Conservation (phyloP, 2,113 vertebrate genomes). For the Ceyx melanurus region DNA sequence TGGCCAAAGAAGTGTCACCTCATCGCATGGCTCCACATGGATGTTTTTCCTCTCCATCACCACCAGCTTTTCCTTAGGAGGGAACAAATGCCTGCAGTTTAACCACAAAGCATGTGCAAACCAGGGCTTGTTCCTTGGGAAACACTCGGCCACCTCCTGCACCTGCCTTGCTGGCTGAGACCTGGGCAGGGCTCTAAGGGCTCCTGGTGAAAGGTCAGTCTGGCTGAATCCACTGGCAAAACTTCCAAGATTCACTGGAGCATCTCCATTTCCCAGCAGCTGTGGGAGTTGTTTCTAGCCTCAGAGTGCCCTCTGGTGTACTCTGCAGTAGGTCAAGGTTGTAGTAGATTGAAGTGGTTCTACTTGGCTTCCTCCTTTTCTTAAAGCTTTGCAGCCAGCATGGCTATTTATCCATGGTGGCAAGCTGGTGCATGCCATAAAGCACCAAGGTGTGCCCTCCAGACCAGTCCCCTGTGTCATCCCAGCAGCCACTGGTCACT, state of each 20-base stretch:
- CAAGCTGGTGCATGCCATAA: not conserved
- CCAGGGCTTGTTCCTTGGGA: fast-evolving
- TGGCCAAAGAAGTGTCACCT: not conserved
- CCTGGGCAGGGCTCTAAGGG: not conserved
- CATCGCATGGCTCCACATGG: fast-evolving
- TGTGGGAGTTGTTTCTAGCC: not conserved
- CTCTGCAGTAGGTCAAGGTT: not conserved
- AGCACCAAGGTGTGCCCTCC: not conserved
- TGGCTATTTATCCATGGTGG: fast-evolving
- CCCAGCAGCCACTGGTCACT: not conserved
- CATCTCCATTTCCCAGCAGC: not conserved
- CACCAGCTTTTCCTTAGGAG: not conserved
- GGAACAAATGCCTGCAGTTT: not conserved
- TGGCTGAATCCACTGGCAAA: not conserved
- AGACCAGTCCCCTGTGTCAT: fast-evolving
- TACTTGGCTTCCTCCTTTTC: not conserved
- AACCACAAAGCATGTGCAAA: fast-evolving
- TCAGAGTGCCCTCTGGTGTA: conserved; percentile 30
- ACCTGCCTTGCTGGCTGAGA: not conserved
- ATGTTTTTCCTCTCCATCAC: not conserved
- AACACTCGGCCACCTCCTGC: not conserved
- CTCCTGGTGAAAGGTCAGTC: not conserved
- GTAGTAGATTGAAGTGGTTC: not conserved
- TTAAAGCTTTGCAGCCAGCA: not conserved
- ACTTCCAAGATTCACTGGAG: not conserved